Evolutionary conservation across 2,888 invertebrate genomes (phyloP), one percentile per base, ranked within the genome.

Genomic region (Lacanobia wlatinum): DNA sequence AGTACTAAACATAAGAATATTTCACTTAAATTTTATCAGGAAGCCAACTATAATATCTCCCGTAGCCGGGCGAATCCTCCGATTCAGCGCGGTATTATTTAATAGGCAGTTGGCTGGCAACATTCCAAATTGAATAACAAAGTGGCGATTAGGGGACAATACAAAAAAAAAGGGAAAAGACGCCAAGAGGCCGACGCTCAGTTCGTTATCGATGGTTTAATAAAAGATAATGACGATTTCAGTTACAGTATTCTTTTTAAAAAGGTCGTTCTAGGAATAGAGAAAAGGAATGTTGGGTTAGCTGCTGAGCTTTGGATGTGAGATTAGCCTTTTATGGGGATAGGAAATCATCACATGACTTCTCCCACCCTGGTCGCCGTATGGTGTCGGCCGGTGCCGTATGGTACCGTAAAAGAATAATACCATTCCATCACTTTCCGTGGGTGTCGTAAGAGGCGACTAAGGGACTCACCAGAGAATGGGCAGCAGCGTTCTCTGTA

Each of bases 61-160:
- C 56, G 68, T 50, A 63, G 65, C 71, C 50, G 34, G 9, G 66
- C 23, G 56, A 72, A 83, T 82, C 82, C 70, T 82, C 78, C 79
- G 79, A 85, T 85, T 87, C 84, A 74, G 72, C 85, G 83, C 78
- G 83, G 84, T 86, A 87, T 88, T 91, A 90, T 92, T 91, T 90
- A 91, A 90, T 89, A 89, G 89, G 87, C 87, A 84, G 86, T 84
- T 86, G 83, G 86, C 87, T 93, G 93, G 93, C 92, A 87, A 80
- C 83, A 82, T 83, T 90, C 93, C 93, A 93, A 92, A 93, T 93
- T 92, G 93, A 92, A 93, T 93, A 92, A 92, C 92, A 91, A 92
- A 93, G 91, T 93, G 89, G 88, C 90, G 91, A 93, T 93, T 93
- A 92, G 89, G 88, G 87, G 88, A 89, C 89, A 89, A 90, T 86